Evolutionary conservation across 2,888 invertebrate genomes (phyloP).

Genomic region (Pharmacophagus antenor): DNA sequence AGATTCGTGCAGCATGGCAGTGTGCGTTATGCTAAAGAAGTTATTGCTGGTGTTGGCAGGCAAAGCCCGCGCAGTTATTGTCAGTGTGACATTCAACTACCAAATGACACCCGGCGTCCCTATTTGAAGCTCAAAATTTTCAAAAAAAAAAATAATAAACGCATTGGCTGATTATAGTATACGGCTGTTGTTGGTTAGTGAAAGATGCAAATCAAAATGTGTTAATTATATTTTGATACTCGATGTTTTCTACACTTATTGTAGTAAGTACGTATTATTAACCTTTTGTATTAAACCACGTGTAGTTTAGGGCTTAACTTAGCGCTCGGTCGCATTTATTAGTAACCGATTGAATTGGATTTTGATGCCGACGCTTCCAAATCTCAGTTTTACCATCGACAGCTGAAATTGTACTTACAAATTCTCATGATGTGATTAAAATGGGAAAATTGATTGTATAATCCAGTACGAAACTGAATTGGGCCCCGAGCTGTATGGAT

Average conservation of each 20-base stretch:
- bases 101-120: conserved; percentile 58
- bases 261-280: conserved; percentile 55
- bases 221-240: conserved; percentile 81
- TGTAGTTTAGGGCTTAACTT: conserved; percentile 59
- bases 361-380: conserved; percentile 34
- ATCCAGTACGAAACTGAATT: conserved; percentile 4
- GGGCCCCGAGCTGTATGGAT: not conserved
- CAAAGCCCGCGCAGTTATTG: conserved; percentile 28
- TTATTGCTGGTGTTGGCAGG: conserved; percentile 19
- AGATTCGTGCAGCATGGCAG: conserved; percentile 32
- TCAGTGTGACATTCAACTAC: conserved; percentile 53
- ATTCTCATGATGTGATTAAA: conserved; percentile 1
- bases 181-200: conserved; percentile 81
- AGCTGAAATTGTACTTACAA: conserved; percentile 10
- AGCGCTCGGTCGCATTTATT: conserved; percentile 63
- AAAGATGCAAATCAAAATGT: conserved; percentile 71
- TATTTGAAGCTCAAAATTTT: conserved; percentile 63
- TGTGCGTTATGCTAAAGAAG: conserved; percentile 32
- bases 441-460: too few species aligned
- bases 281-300: conserved; percentile 63
- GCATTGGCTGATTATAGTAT: conserved; percentile 79
- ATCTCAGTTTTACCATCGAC: conserved; percentile 24
- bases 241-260: conserved; percentile 78
- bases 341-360: conserved; percentile 48
- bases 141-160: conserved; percentile 45